phyloP scores from a whole-genome alignment of 2,113 vertebrate species.

The Isichthys henryi region DNA sequence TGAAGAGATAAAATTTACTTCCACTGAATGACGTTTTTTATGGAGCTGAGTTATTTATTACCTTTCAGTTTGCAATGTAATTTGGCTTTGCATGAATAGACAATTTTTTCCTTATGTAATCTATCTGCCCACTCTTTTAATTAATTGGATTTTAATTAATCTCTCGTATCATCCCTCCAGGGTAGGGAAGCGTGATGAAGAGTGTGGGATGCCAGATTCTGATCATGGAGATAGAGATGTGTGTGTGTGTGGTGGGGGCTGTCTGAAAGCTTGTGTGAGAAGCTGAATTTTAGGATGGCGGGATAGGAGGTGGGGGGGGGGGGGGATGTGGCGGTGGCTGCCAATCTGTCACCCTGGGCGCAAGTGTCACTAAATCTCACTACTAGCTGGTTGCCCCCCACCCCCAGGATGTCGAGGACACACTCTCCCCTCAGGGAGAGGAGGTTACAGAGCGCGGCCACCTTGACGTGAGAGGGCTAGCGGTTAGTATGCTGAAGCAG shows the following conservation, averaged over 20 bases:
- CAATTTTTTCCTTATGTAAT: not conserved
- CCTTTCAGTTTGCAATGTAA: not conserved
- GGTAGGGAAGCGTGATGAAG: constrained; percentile 97
- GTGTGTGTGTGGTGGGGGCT: constrained; percentile 59
- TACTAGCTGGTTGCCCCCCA: too few relatives aligned
- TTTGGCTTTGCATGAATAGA: not conserved
- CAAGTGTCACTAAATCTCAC: too few relatives aligned
- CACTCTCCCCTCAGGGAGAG: not conserved
- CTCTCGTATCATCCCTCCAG: constrained; percentile 51
- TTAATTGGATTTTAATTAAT: not conserved
- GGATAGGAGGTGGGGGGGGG: too few relatives aligned
- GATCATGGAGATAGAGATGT: constrained; percentile 89
- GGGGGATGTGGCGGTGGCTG: not conserved
- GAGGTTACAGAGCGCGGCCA: not conserved
- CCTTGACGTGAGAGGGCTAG: not conserved
- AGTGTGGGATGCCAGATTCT: constrained; percentile 90
- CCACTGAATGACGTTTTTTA: not conserved
- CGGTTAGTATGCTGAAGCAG: not conserved
- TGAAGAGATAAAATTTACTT: not conserved
- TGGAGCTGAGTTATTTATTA: not conserved
- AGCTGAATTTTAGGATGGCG: constrained; percentile 46
- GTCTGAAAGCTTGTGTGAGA: constrained; percentile 92
- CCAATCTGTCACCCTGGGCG: not conserved
- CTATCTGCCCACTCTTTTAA: not conserved
- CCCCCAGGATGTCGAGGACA: not conserved